Base-by-base conservation (phyloP, 1,140 invertebrate species). In the Dufourea novaeangliae region DNA sequence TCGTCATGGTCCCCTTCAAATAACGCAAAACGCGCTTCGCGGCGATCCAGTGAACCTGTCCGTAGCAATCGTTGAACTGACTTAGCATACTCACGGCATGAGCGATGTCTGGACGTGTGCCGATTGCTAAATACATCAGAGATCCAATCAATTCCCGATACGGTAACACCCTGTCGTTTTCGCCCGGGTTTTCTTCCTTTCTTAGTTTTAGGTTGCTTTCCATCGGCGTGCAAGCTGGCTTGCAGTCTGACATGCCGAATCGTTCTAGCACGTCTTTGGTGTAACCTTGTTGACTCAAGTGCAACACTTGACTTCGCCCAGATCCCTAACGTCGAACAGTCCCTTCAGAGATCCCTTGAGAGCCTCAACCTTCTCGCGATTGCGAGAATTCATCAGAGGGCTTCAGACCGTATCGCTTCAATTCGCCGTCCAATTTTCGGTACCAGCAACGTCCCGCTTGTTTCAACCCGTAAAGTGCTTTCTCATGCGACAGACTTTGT, bases 21-120 rank as follows among this genome's bases (percentile, higher is more conserved):
- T 67, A 67, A 3, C 72, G 52, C 1, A 67, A 11, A 0, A 67
- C 8, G 2, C 54, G 62, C 7, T 75, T 75, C 5, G 37, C 62
- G 0, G n/a, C 46, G 0, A 17, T 27, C 44, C 32, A 63, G 4
- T 54, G 59, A 5, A 22, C 4, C 5, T 17, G 27, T 3, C 8
- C 3, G 22, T 20, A n/a, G 8, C 25, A 61, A 25, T 54, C 29
- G 17, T 73, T 63, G n/a, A 34, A 67, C 2, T 75, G 72, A 12
- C 63, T 50, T 6, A 50, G 2, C 1, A 17, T n/a, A 7, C 41
- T 37, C 0, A 75, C 72, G 0, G 63, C 22, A 7, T 27, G 25
- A 3, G 63, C 39, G 8, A 75, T 75, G 7, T 75, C 72, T 1
- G 72, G 54, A 5, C 39, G 8, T 0, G 54, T 75, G 2, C 25